Base-by-base conservation (phyloP, 2,888 invertebrate species). In the Adelognathus sp. region DNA sequence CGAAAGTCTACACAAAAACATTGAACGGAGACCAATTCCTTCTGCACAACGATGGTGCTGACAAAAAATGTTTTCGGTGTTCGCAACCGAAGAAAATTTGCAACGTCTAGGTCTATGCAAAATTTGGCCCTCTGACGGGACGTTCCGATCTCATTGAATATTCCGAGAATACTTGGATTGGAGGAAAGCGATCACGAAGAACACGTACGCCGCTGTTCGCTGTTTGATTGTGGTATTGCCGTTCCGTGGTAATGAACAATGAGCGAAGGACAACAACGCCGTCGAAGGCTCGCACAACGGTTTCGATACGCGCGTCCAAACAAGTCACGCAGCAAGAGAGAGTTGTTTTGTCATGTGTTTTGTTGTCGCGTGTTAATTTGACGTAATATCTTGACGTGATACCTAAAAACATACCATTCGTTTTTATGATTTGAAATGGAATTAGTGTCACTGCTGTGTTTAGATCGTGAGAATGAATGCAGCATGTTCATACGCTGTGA, bases 91-190 rank as follows among this genome's bases (percentile, higher is more conserved):
- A n/a, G 66, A 31, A 36, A 66, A 66, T 50, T 66, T 66, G 14
- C 50, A 31, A 14, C 50, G 21, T 14, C 14, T 66, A 16, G 66
- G 50, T 33, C 21, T 33, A 46, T 36, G 52, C 18, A 14, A 50
- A 21, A 21, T 50, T 11, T 66, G 66, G 66, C n/a, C 85, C 82
- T 39, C 36, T 24, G 46, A 71, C 41, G 70, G 78, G 31, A 79
- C 75, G 3, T 80, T 75, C 33, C 41, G 24, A 21, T 27, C 2
- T 41, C n/a, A n/a, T 50, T 1, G 4, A 21, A 21, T 50, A 50
- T 21, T 50, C 24, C 24, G n/a, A n/a, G 24, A 50, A 9, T 7
- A 24, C 50, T 24, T 50, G 50, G 24, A 24, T 27, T 4, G 50
- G n/a, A 27, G 9, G 4, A 7, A n/a, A 11, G 6, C 21, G 9